Base-by-base conservation (phyloP, 2,888 invertebrate species). In the Odontomyia ornata region DNA sequence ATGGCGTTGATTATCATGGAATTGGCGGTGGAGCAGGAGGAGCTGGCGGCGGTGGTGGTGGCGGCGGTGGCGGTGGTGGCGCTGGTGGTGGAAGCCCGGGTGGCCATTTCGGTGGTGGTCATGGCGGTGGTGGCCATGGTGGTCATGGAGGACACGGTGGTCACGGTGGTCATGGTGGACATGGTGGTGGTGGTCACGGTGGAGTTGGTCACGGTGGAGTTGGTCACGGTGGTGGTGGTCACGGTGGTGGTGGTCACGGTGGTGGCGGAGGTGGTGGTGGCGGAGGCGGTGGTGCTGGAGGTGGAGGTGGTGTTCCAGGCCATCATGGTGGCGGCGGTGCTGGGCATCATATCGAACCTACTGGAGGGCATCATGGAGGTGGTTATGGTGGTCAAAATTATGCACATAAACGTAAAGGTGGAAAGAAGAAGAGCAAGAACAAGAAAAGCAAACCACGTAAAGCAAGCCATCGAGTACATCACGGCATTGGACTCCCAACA, bases 401-500 rank as follows among this genome's bases (percentile, higher is more conserved):
- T 23, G 57, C 11, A 2, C 47, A 21, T 25, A 60, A 60, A 5
- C 30, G 30, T 3, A 27, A 64, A 18, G 30, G 13, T 27, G 65
- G 65, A 36, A n/a, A 67, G 11, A 27, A 27, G 1, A n/a, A 18
- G 7, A 7, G 25, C 23, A 18, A 30, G 2, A 21, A 30, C 13
- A 28, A 65, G 21, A 30, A 30, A 47, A 28, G 47, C 36, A 65
- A 65, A 43, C 28, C 18, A 36, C 65, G 23, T 30, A 65, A 65
- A n/a, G 43, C 36, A 65, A n/a, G 15, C 43, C 47, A 23, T 47
- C 69, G 47, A 18, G 69, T 47, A 25, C 69, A 69, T 47, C 69
- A 69, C 47, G 69, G 69, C 11, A 69, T 69, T 47, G 69, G 69
- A 11, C 25, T 69, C 25, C 69, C 69, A 25, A 69, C 69, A 23